Base-by-base conservation (phyloP, 2,888 invertebrate genomes). In the Kryphioiulus occultus region DNA sequence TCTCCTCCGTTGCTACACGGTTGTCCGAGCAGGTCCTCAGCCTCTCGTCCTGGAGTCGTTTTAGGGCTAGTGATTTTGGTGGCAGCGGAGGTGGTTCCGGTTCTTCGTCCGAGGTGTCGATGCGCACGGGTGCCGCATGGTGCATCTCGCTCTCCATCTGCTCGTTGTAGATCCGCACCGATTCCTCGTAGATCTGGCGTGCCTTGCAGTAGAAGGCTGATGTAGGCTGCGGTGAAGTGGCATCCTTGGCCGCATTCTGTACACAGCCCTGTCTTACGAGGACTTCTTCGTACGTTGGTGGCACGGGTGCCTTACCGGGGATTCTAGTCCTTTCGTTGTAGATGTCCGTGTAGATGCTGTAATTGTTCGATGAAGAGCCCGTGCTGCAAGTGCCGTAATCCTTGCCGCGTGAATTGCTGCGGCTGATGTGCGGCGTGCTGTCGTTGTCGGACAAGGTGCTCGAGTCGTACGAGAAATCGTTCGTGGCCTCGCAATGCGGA, bases 361-460 rank as follows among this genome's bases (percentile, higher is more conserved):
- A 91, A 88, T 92, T 86, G 22, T 35, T 86, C 26, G 87, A n/a
- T 87, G 89, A 89, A 83, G 89, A 88, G 78, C 89, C 88, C 22
- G 89, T 88, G 87, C 89, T 89, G 78, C 89, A 90, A 19, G 90
- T 89, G 26, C 89, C 90, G 88, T 90, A 91, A 87, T 92, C 92
- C 88, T 93, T 93, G 5, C 93, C 92, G n/a, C 92, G 90, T 17
- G 92, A 92, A 89, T 92, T 92, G 68, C 92, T 92, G 30, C 92
- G 90, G 10, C 92, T 92, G 10, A 92, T 92, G 88, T 92, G 92
- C 4, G 92, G 92, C 0, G 92, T 92, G 82, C 92, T 92, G 90
- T 93, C 92, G 88, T 93, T 93, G 88, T 92, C 93, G 85, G 92
- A 92, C 88, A 92, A 89, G 0, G 92, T 92, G 88, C 92, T 92